Conservation (phyloP, 2,888 invertebrate species). For the Poecilobothrus nobilitatus region DNA sequence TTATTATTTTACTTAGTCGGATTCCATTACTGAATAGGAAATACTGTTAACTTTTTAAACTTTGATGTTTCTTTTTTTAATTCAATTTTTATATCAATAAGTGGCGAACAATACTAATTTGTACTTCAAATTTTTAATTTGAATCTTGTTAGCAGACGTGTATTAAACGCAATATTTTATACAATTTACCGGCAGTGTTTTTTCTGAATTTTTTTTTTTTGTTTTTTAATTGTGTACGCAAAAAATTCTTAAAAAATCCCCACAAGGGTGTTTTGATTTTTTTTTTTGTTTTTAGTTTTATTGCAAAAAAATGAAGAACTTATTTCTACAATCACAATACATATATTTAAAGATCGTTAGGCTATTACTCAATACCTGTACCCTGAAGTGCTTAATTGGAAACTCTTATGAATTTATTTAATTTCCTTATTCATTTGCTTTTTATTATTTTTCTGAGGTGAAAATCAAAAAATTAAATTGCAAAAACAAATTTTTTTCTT, state of each 20-base stretch:
- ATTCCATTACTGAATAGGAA: too few relatives aligned
- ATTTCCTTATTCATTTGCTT: neutral
- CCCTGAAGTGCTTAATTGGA: neutral
- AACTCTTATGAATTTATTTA: neutral
- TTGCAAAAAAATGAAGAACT: neutral
- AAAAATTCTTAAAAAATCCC: neutral
- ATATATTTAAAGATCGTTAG: neutral
- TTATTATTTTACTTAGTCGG: too few relatives aligned
- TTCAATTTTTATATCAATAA: too few relatives aligned
- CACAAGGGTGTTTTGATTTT: neutral
- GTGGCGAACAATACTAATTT: neutral
- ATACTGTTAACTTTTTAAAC: too few relatives aligned
- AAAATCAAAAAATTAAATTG: neutral
- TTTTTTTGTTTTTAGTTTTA: neutral
- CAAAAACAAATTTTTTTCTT: neutral
- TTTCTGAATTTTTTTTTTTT: neutral
- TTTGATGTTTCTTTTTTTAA: too few relatives aligned
- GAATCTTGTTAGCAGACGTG: neutral
- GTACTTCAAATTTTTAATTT: neutral
- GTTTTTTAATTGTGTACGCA: neutral
- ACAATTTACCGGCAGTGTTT: neutral
- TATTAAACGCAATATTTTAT: neutral
- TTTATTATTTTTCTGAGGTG: neutral
- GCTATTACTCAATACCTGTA: neutral
- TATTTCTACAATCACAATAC: neutral